Percentiles rank a stretch among this genome's conserved stretches.
phyloP scores from a whole-genome alignment of 2,797 vertebrate species.

The Mergus octosetaceus region DNA sequence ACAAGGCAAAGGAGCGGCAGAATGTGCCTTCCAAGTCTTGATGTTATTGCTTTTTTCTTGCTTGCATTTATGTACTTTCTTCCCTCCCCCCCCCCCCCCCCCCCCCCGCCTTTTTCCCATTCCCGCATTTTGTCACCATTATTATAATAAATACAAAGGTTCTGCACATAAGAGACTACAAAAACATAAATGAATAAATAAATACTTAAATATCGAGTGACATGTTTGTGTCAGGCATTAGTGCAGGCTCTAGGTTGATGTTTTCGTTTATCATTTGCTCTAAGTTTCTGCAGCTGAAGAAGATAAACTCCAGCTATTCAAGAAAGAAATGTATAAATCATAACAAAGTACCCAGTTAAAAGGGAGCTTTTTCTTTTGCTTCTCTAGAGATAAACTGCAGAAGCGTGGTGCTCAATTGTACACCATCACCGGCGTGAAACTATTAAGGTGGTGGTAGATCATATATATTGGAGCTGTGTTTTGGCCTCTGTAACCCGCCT shows the following conservation, averaged over 20 bases:
- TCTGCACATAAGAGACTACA: constrained; percentile 56
- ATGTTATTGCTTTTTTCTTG: background rate
- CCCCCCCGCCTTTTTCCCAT: background rate
- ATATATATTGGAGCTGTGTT: background rate
- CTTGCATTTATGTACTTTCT: background rate
- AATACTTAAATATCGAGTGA: constrained; percentile 77
- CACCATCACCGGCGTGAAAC: background rate
- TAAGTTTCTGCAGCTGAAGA: constrained; percentile 46
- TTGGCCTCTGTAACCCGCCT: background rate
- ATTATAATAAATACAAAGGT: constrained; percentile 62
- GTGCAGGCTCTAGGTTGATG: constrained; percentile 63
- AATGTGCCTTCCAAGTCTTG: rapidly evolving
- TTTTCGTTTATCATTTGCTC: constrained; percentile 74
- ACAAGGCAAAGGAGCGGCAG: background rate
- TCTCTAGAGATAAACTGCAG: background rate
- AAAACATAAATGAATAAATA: constrained; percentile 77
- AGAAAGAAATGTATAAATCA: constrained; percentile 24
- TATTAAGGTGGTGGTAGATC: background rate
- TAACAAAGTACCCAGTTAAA: constrained; percentile 45
- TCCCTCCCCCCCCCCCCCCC: background rate
- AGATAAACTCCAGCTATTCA: constrained; percentile 45
- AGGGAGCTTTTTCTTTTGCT: background rate
- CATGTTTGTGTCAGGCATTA: constrained; percentile 76
- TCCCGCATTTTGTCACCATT: constrained; percentile 61
- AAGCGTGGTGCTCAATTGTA: background rate